These are phyloP conservation scores for Hydractinia symbiolongicarpus DNA, from an alignment of 30 jellyfish, hydroid and myxozoan species.

Conservation along the genomic window DNA sequence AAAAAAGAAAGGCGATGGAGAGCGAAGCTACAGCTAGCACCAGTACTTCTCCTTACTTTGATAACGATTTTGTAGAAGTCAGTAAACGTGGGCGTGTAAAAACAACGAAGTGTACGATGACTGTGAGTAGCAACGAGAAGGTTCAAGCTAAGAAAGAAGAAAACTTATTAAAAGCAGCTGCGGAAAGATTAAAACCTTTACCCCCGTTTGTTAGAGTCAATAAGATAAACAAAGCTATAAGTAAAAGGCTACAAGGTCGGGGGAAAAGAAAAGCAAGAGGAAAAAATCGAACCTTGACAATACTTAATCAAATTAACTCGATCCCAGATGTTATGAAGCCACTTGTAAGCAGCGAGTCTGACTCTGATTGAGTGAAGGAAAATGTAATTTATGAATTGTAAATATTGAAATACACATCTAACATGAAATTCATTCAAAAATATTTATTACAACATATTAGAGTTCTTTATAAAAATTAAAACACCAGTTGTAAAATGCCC, in stretches of 20 bases:
- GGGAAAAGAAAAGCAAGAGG: not conserved
- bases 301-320: not conserved
- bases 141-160: constrained; percentile 14
- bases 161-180: constrained; percentile 19
- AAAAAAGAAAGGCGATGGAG: too few relatives aligned
- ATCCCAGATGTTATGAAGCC: not conserved
- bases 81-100: not conserved
- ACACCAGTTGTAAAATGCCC: too few relatives aligned
- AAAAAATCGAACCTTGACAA: not conserved
- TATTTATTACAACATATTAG: too few relatives aligned
- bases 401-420: too few relatives aligned
- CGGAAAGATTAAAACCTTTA: constrained; percentile 1
- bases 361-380: not conserved
- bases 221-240: not conserved
- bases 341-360: constrained; percentile 21
- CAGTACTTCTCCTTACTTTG: not conserved
- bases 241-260: not conserved
- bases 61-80: not conserved
- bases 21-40: not conserved
- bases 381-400: too few relatives aligned
- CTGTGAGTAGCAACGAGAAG: constrained; percentile 20
- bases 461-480: too few relatives aligned
- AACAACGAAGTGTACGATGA: not conserved
- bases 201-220: constrained; percentile 4
- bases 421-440: too few relatives aligned